A percentile compares a stretch with the other conserved stretches of the same genome.
phyloP scores from a whole-genome alignment of 2,888 invertebrate species.

The Epinotia bilunana region DNA sequence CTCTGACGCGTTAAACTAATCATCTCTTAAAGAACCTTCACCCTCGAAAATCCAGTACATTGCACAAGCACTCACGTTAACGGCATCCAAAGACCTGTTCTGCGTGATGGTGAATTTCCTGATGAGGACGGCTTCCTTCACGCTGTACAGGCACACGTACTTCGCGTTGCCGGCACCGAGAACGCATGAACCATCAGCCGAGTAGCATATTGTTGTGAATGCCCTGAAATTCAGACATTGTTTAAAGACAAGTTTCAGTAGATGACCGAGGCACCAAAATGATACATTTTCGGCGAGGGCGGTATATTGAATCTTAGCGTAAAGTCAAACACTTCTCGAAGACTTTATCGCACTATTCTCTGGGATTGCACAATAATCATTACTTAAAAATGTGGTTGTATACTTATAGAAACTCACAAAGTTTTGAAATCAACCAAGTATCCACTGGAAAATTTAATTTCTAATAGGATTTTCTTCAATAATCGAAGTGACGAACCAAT shows the following conservation, averaged over 20 bases:
- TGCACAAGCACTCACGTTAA: slow-evolving; percentile 88
- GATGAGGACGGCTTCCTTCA: slow-evolving; percentile 91
- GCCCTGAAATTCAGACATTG: slow-evolving; percentile 83
- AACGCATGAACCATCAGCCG: slow-evolving; percentile 95
- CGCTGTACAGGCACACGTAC: slow-evolving; percentile 97
- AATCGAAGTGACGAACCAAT: too few relatives aligned
- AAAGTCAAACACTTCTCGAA: background rate
- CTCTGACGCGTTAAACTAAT: too few relatives aligned
- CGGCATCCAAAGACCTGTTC: slow-evolving; percentile 97
- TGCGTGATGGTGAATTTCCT: slow-evolving; percentile 97
- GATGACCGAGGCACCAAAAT: too few relatives aligned
- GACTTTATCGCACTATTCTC: too few relatives aligned
- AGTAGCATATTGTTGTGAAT: slow-evolving; percentile 96
- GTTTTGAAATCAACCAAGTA: too few relatives aligned
- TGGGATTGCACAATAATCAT: too few relatives aligned
- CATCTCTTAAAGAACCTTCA: too few relatives aligned
- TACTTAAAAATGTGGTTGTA: too few relatives aligned
- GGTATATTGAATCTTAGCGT: background rate
- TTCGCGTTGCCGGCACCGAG: slow-evolving; percentile 97
- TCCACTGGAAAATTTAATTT: too few relatives aligned
- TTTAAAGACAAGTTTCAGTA: too few relatives aligned
- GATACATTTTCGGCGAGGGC: background rate
- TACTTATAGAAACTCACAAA: too few relatives aligned
- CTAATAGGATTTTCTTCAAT: too few relatives aligned
- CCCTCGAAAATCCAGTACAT: background rate